These are phyloP conservation scores for Columbina picui DNA, from an alignment of 2,113 vertebrate genomes.

Conservation along the genomic window DNA sequence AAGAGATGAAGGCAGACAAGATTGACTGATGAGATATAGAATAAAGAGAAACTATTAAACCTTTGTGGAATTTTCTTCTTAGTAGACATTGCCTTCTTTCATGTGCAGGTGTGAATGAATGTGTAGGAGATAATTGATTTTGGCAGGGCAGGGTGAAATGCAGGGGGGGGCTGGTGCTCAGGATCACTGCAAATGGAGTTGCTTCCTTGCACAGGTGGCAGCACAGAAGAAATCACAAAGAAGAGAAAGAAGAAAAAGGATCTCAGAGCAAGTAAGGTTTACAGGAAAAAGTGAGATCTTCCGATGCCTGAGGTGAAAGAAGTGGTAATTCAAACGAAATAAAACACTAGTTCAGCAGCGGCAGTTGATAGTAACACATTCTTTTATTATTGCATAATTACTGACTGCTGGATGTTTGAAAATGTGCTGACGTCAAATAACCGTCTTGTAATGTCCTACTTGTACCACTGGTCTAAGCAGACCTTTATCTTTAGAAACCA, in stretches of 20 bases:
- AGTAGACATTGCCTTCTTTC: neutral
- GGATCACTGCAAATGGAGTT: neutral
- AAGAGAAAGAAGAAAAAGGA: neutral
- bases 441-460: neutral
- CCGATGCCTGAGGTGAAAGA: neutral
- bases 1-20: neutral
- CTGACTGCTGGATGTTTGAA: neutral
- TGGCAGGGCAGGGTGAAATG: neutral
- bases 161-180: neutral
- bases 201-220: neutral
- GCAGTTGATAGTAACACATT: neutral
- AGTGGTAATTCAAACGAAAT: neutral
- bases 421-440: neutral
- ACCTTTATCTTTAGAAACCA: neutral
- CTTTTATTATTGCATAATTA: neutral
- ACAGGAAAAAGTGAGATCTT: neutral
- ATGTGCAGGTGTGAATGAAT: neutral
- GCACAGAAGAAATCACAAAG: neutral
- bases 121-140: neutral
- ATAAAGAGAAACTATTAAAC: neutral
- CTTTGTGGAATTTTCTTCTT: neutral
- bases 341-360: neutral
- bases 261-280: neutral
- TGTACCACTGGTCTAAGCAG: neutral
- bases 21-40: neutral